Base-by-base conservation (phyloP, 92 coral and sea anemone species). In the Plumapathes pennacea region DNA sequence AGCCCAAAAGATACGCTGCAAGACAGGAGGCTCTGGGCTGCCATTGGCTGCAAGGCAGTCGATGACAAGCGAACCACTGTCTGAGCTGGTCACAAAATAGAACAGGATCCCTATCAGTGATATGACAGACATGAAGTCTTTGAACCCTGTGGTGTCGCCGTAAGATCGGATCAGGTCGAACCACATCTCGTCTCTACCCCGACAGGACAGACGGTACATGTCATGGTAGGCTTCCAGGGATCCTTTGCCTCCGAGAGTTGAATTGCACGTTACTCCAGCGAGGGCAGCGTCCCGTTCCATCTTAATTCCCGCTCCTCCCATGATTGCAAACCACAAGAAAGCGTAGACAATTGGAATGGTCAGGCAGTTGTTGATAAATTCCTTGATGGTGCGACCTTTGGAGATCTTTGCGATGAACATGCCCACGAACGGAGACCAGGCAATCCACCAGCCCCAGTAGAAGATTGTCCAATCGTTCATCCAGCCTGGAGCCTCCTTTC, bases 371-470 rank as follows among this genome's bases (percentile, higher is more conserved):
- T 68, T 72, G 70, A 90, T 64, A 64, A 86, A 90, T 52, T 77
- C 69, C 54, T 60, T 85, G 60, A 89, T 89, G 38, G 89, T 89
- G 36, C 97, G 68, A 19, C 95, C 95, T 10, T 72, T 74, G 29
- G 89, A 67, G 46, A 79, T 83, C 61, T 54, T 85, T 46, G 97
- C 97, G 40, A 89, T 89, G 72, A 89, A 89, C 81, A 89, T 84
- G 4, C 97, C 97, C 12, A 89, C 95, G 36, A 86, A 81, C 1
- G 95, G 97, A 10, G 97, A 84, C 97, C 97, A 89, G 13, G 97
- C 94, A 31, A 89, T 89, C 97, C 97, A 89, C 97, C 97, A 89
- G 10, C 97, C 97, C 97, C 97, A 89, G 78, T 89, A 89, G 83
- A 89, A 89, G 54, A 89, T 72, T 48, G 97, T 89, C 97, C 97